These are phyloP conservation scores for Drosophila prolongata DNA, from an alignment of 2,888 invertebrate species.

Conservation along the genomic window DNA sequence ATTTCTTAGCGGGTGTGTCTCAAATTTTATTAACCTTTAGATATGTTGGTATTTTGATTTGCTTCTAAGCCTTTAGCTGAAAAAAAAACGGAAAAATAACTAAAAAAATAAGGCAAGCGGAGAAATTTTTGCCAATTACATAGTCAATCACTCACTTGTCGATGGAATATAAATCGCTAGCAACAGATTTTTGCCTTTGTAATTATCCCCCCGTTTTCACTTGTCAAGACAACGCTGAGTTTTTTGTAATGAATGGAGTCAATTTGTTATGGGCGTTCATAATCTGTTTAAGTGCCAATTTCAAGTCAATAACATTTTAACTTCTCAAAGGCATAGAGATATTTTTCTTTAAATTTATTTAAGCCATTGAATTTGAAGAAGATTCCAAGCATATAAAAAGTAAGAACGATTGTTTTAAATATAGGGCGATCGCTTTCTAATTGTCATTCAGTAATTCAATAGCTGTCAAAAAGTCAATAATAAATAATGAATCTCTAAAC, in stretches of 20 bases:
- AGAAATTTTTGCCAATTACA: neutral
- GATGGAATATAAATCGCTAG: neutral
- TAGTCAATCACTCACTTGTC: conserved; percentile 11
- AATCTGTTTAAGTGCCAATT: conserved; percentile 5
- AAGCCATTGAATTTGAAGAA: neutral
- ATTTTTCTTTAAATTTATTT: neutral
- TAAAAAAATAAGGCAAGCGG: neutral
- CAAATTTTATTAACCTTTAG: neutral
- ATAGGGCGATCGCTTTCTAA: conserved; percentile 3
- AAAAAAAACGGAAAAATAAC: neutral
- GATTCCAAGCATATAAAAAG: neutral
- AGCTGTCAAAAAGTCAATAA: neutral
- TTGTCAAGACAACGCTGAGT: conserved; percentile 1
- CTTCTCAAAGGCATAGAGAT: neutral
- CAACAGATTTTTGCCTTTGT: neutral
- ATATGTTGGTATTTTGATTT: neutral
- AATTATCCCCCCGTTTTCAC: conserved; percentile 15
- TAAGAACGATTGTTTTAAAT: conserved; percentile 6
- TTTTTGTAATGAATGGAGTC: neutral
- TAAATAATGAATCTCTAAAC: neutral
- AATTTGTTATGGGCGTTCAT: conserved; percentile 5
- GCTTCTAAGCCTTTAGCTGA: neutral
- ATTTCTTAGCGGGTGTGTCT: conserved; percentile 18
- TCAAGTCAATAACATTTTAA: conserved; percentile 8
- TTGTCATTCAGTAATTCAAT: conserved; percentile 8